Conservation (phyloP, 2,888 invertebrate genomes). For the Myopa tessellatipennis region DNA sequence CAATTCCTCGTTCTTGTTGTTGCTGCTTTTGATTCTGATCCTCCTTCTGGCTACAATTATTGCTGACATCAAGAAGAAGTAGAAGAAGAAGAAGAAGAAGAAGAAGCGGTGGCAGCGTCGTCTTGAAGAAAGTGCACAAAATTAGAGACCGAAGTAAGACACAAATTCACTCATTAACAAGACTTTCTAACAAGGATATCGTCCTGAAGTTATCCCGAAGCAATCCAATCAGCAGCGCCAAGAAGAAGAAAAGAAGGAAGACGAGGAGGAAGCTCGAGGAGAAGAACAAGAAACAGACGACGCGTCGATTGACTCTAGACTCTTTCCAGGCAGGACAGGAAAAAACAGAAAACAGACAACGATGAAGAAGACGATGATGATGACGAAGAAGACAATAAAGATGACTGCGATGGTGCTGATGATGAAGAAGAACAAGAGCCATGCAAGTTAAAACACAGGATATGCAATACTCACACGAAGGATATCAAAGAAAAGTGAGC, state of each 20-base stretch:
- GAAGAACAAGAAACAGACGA: not conserved
- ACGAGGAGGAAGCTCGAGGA: not conserved
- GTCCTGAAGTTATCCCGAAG: not conserved
- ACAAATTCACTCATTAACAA: constrained; percentile 34
- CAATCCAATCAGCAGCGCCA: not conserved
- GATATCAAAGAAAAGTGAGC: constrained; percentile 19
- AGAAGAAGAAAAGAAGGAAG: not conserved
- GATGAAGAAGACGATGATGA: not conserved
- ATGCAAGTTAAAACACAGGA: not conserved
- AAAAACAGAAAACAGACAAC: not conserved
- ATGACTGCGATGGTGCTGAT: not conserved
- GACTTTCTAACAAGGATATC: constrained; percentile 4
- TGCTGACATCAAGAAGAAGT: not conserved
- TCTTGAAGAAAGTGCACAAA: not conserved
- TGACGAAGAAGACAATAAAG: not conserved
- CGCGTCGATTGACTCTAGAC: not conserved
- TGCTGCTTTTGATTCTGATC: not conserved
- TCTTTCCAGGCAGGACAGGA: not conserved
- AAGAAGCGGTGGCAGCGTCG: not conserved
- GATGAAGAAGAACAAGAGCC: not conserved
- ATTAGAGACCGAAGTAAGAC: constrained; percentile 26
- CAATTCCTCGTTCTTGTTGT: too few species aligned
- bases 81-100: not conserved
- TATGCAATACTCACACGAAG: not conserved
- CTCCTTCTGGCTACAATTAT: constrained; percentile 1